A percentile compares a stretch with the other conserved stretches of the same genome.
Evolutionary conservation across 2,888 invertebrate genomes (phyloP).

Genomic region (Esperia sulphurella): DNA sequence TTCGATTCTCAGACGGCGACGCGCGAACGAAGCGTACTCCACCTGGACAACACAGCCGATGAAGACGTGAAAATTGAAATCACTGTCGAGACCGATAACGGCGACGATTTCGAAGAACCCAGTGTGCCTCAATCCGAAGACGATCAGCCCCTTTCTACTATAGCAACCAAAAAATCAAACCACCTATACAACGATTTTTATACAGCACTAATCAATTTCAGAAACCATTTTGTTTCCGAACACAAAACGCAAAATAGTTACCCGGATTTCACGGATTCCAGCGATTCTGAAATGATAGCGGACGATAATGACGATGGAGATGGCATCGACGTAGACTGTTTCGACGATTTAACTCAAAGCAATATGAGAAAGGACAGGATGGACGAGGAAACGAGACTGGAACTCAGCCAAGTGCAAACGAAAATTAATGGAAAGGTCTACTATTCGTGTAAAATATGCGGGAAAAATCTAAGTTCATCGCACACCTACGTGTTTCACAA

Average conservation of each 20-base stretch:
- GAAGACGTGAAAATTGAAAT: background rate
- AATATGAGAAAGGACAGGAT: constrained; percentile 54
- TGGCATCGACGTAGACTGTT: constrained; percentile 26
- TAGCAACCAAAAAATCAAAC: constrained; percentile 28
- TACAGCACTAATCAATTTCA: constrained; percentile 47
- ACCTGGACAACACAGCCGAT: background rate
- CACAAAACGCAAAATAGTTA: constrained; percentile 25
- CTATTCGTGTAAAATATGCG: constrained; percentile 79
- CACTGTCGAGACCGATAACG: background rate
- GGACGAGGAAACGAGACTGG: constrained; percentile 51
- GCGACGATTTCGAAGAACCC: constrained; percentile 4
- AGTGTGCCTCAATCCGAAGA: constrained; percentile 21
- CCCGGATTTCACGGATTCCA: constrained; percentile 40
- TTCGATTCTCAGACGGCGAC: background rate
- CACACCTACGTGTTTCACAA: constrained; percentile 82
- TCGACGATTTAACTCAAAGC: constrained; percentile 56
- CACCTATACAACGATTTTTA: constrained; percentile 44
- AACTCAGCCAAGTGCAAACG: constrained; percentile 40
- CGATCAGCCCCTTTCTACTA: constrained; percentile 38
- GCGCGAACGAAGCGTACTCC: background rate
- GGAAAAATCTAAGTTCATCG: constrained; percentile 78
- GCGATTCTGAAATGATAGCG: constrained; percentile 26
- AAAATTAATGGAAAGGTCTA: constrained; percentile 73
- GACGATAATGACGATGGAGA: constrained; percentile 11
- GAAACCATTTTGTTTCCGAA: constrained; percentile 43